Base-by-base conservation (phyloP, 2,888 invertebrate species). In the Noctuana brunneofusca region DNA sequence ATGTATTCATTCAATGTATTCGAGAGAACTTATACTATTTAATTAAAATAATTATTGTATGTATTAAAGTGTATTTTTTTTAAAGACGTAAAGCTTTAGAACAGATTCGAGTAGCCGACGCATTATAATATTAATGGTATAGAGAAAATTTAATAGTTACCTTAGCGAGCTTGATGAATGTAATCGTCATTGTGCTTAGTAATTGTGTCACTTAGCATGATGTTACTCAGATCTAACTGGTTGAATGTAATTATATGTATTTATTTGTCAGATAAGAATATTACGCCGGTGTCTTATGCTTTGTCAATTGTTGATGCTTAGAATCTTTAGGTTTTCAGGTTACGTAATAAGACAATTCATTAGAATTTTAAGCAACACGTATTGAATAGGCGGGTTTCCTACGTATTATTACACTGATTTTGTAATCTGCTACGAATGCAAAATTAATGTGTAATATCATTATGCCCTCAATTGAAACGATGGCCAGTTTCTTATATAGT, bases 171-270 rank as follows among this genome's bases (percentile, higher is more conserved):
- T 90, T 91, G 84, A 88, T 89, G 84, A 88, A 84, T 89, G 87
- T 90, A 87, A 84, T 85, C 81, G 88, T 90, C 89, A 88, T 87
- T 89, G 90, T 91, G 90, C 89, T 89, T 90, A 89, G 90, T 84
- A 81, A 85, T 83, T 80, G 85, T 82, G 78, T 80, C 80, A 80
- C 75, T 86, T 87, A 87, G 89, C 86, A 82, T 84, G 85, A 83
- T 85, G 84, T 86, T 84, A 86, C 85, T 84, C 85, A 74, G 80
- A 79, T 76, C 67, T 81, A 77, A 79, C 79, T 80, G 76, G 75
- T 81, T 71, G 73, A 75, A 76, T 75, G 75, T 71, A 41, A 20
- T 48, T 35, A 35, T 38, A 58, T 43, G 16, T 70, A 71, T 72
- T 69, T 69, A 72, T 71, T 66, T 66, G 66, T 64, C 57, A 65